Evolutionary conservation across 2,888 invertebrate species (phyloP).

Genomic region (Macropis europaea): DNA sequence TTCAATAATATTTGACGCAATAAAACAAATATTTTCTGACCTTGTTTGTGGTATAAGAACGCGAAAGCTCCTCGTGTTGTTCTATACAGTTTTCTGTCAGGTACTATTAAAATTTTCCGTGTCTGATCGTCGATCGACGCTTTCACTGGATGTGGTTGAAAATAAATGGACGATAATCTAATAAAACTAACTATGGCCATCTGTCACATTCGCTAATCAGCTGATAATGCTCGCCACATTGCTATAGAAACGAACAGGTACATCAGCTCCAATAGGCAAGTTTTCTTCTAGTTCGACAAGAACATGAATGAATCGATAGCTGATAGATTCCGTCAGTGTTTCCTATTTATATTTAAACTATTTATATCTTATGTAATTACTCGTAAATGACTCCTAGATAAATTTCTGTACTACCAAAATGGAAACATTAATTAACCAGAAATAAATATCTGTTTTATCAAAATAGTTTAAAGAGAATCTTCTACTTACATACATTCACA

Average conservation of each 20-base stretch:
- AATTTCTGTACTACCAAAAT: too few species aligned
- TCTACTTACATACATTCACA: too few species aligned
- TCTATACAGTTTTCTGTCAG: background rate
- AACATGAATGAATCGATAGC: constrained; percentile 4
- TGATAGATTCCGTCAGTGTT: too few species aligned
- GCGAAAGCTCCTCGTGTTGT: background rate
- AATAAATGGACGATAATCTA: constrained; percentile 72
- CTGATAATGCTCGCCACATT: constrained; percentile 72
- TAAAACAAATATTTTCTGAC: too few species aligned
- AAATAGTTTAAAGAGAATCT: too few species aligned
- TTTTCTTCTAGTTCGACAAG: background rate
- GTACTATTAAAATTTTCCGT: constrained; percentile 4
- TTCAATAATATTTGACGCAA: too few species aligned
- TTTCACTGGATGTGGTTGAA: constrained; percentile 41
- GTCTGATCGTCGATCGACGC: background rate
- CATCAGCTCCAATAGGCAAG: background rate
- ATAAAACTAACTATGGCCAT: constrained; percentile 72
- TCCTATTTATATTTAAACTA: too few species aligned
- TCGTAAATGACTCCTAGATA: too few species aligned
- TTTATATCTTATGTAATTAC: too few species aligned
- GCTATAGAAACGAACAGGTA: constrained; percentile 68
- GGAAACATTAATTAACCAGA: too few species aligned
- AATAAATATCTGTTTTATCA: too few species aligned
- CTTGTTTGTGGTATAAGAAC: background rate
- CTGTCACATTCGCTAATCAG: constrained; percentile 74